Evolutionary conservation across 2,113 vertebrate species (phyloP).

Genomic region (Xyliphius kryptos): DNA sequence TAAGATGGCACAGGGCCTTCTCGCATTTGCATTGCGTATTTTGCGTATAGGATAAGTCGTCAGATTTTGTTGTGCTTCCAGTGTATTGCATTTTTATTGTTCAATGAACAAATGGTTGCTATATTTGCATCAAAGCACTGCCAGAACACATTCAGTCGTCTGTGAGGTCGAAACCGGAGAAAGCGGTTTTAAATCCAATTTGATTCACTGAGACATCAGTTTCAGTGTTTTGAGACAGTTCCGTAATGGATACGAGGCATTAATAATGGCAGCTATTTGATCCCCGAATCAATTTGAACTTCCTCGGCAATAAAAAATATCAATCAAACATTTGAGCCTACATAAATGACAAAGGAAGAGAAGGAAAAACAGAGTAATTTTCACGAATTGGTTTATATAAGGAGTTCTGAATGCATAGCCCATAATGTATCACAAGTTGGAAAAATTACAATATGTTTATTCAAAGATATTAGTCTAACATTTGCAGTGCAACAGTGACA

Average conservation of each 20-base stretch:
- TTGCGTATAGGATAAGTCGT: too few relatives aligned
- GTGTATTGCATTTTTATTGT: too few relatives aligned
- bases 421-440: conserved; percentile 23
- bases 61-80: too few relatives aligned
- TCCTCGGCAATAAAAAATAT: conserved; percentile 47
- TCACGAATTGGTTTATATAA: conserved; percentile 39
- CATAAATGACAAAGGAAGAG: too few relatives aligned
- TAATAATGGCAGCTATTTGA: conserved; percentile 50
- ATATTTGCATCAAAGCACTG: conserved; percentile 20
- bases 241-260: conserved; percentile 62
- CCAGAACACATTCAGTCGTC: conserved; percentile 25
- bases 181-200: conserved; percentile 29
- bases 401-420: conserved; percentile 25
- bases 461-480: conserved; percentile 4
- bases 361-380: too few relatives aligned
- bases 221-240: conserved; percentile 36
- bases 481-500: not conserved
- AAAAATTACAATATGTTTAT: conserved; percentile 12
- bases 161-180: conserved; percentile 32
- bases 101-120: conserved; percentile 3
- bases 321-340: conserved; percentile 54
- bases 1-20: too few relatives aligned
- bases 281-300: conserved; percentile 50
- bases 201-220: conserved; percentile 40
- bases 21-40: too few relatives aligned